phyloP scores from a whole-genome alignment of 2,113 vertebrate species.

The Callorhinus ursinus region DNA sequence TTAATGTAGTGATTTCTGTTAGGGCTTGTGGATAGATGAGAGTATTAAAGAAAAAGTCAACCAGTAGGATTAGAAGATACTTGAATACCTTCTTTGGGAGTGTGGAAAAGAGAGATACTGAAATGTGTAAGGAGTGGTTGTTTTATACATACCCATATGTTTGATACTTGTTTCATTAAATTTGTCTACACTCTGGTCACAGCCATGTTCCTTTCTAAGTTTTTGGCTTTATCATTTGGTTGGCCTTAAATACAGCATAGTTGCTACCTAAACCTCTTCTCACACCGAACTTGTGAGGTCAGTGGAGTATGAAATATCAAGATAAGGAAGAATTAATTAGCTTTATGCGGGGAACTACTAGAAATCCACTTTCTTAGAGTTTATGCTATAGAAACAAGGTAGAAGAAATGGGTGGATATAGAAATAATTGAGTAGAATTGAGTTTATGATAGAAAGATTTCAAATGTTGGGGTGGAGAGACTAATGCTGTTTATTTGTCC shows the following conservation, averaged over 20 bases:
- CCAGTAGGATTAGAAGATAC: constrained; percentile 3
- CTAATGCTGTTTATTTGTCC: not conserved
- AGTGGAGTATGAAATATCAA: not conserved
- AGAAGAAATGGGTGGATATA: not conserved
- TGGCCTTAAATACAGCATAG: constrained; percentile 35
- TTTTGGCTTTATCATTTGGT: constrained; percentile 9
- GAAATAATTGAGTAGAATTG: not conserved
- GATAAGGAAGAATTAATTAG: not conserved
- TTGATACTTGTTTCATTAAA: constrained; percentile 15
- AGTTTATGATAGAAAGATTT: constrained; percentile 28
- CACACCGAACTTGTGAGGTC: not conserved
- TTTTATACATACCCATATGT: not conserved
- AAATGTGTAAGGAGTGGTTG: not conserved
- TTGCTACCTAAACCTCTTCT: constrained; percentile 25
- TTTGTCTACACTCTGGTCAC: constrained; percentile 27
- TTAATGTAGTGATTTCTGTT: constrained; percentile 2
- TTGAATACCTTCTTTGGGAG: not conserved
- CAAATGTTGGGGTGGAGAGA: not conserved
- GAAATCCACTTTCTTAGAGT: not conserved
- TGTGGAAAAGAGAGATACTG: not conserved
- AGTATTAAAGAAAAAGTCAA: not conserved
- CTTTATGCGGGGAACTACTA: not conserved
- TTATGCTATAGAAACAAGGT: not conserved
- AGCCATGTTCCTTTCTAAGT: not conserved
- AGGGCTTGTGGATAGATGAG: constrained; percentile 4